These are phyloP conservation scores for Xestobium rufovillosum DNA, from an alignment of 2,888 invertebrate genomes.

Conservation along the genomic window DNA sequence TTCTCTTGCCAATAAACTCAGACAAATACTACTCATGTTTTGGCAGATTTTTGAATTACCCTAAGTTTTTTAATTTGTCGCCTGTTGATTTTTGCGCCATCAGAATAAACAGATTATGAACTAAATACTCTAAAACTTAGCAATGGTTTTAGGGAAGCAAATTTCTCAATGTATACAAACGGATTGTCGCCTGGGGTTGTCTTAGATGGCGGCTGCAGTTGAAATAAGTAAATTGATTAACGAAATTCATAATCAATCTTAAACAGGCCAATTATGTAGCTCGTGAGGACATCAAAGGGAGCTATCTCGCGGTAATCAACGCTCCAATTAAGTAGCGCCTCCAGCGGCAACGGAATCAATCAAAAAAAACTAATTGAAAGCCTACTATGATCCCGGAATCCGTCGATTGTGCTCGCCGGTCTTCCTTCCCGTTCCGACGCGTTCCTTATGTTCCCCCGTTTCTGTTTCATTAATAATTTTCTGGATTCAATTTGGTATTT, in stretches of 20 bases:
- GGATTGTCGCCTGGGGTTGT: too few species aligned
- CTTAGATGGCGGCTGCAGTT: too few species aligned
- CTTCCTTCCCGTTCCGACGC: not conserved
- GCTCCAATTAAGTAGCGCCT: constrained; percentile 43
- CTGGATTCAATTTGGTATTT: constrained; percentile 41
- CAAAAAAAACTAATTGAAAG: constrained; percentile 45
- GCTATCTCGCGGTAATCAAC: constrained; percentile 41
- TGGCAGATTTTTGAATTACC: too few species aligned
- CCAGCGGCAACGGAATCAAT: constrained; percentile 43
- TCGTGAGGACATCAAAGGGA: constrained; percentile 39
- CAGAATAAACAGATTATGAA: too few species aligned
- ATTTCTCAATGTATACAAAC: too few species aligned
- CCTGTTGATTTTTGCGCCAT: too few species aligned
- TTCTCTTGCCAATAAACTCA: too few species aligned
- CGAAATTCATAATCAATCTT: constrained; percentile 44
- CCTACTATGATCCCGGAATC: constrained; percentile 40
- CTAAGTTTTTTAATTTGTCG: too few species aligned
- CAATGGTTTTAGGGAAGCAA: too few species aligned
- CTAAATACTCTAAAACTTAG: too few species aligned
- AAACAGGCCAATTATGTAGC: constrained; percentile 41
- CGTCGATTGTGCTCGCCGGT: constrained; percentile 26
- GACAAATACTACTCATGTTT: too few species aligned
- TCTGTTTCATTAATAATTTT: constrained; percentile 42
- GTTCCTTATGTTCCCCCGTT: constrained; percentile 27
- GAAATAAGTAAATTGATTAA: constrained; percentile 37